These are phyloP conservation scores for Sabellastarte sp. DNA, from an alignment of 2,888 invertebrate genomes.

Conservation along the genomic window DNA sequence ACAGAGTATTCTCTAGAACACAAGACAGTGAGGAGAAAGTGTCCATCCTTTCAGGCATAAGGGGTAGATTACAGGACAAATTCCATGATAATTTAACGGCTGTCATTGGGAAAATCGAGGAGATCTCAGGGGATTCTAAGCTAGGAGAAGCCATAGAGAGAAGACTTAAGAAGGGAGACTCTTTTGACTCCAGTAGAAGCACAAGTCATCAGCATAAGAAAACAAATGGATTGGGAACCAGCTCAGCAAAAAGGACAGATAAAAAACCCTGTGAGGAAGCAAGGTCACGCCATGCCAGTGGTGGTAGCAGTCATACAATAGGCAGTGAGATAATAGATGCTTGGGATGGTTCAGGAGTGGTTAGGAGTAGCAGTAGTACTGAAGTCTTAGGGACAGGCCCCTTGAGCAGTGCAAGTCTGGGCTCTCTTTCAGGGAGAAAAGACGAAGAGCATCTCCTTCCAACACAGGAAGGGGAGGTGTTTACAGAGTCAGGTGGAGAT, in stretches of 20 bases:
- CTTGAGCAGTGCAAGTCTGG: no score
- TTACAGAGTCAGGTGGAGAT: no score
- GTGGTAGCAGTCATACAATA: no score
- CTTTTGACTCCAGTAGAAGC: background rate
- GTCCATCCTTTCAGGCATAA: background rate
- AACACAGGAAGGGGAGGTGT: background rate
- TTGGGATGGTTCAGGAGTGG: no score
- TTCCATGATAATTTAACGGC: background rate
- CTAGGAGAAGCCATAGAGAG: background rate
- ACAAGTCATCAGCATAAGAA: background rate
- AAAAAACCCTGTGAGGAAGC: background rate
- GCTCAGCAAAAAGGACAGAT: background rate
- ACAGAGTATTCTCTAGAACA: no score
- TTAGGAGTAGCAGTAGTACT: no score
- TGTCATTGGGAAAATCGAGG: background rate
- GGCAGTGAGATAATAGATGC: no score
- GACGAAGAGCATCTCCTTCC: no score
- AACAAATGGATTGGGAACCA: background rate
- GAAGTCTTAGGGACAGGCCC: no score
- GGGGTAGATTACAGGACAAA: background rate
- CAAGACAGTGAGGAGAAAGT: background rate
- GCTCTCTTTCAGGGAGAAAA: no score
- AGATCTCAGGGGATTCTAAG: background rate
- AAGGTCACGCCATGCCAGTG: background rate
- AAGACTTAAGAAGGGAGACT: background rate